A percentile compares a stretch with the other conserved stretches of the same genome.
Conservation (phyloP, 2,113 vertebrate species). For the Argyrosomus japonicus region DNA sequence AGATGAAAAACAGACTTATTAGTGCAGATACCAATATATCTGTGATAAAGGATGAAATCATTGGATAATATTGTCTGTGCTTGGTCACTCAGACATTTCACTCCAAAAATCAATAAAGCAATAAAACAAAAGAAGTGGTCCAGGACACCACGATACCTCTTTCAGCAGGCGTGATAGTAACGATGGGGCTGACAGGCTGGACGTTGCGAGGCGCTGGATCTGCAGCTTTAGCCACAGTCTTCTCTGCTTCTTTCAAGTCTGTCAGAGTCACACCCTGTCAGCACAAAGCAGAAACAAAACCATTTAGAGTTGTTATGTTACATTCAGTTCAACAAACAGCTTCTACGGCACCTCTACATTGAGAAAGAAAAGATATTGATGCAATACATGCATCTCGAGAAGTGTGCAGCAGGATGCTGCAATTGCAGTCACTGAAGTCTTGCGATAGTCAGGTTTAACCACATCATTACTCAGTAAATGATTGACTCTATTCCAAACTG, state of each 20-base stretch:
- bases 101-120: neutral
- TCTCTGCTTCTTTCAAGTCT: constrained; percentile 92
- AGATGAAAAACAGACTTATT: neutral
- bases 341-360: too few species aligned
- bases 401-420: rapidly evolving
- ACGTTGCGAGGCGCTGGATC: constrained; percentile 74
- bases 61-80: too few species aligned
- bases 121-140: neutral
- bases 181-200: constrained; percentile 82
- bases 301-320: neutral
- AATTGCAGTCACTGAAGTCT: neutral
- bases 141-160: constrained; percentile 68
- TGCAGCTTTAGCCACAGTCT: constrained; percentile 72
- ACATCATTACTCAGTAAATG: neutral
- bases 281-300: constrained; percentile 11
- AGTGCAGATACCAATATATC: neutral
- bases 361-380: neutral
- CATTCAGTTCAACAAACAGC: neutral
- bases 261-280: constrained; percentile 92
- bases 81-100: neutral
- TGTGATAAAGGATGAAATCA: neutral
- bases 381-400: neutral
- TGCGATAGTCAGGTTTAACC: neutral
- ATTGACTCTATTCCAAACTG: neutral
- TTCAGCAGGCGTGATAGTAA: constrained; percentile 82